Base-by-base conservation (phyloP, 2,113 vertebrate genomes). In the Festucalex cinctus region DNA sequence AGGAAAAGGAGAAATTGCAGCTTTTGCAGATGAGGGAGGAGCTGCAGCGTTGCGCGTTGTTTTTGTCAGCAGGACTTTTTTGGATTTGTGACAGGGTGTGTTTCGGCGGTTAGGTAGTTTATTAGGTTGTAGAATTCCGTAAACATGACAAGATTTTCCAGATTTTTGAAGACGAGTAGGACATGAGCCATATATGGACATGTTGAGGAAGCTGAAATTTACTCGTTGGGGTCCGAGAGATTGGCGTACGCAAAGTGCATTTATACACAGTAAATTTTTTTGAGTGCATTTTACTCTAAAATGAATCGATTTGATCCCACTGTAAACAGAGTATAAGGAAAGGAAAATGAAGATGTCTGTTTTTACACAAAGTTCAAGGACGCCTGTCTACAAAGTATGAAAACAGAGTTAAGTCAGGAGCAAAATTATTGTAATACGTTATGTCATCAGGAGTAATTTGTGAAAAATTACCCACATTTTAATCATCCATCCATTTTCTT, bases 1-100 rank as follows among this genome's bases (percentile, higher is more conserved):
- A 85, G 73, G 78, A 65, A 74, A 74, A 79, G 46, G 75, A 75
- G 75, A 83, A 82, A 77, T 44, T 69, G 53, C 53, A 73, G 74
- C 73, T 56, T 65, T 22, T 19, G 72, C 48, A 51, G 64, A 73
- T 17, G 51, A 73, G 54, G 28, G 54, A 63, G 70, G 32, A 63
- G 74, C 49, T 28, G 69, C 51, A 74, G 80, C 85, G 83, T 79
- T 82, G 70, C 70, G 70, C 70, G 74, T 73, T 78, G 58, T 65
- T 68, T 61, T 73, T 77, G 53, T 39, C 59, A n/a, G 35, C n/a
- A 22, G 16, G 20, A 36, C 17, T 32, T 59, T 59, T n/a, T 1
- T 6, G 19, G 24, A 56, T 12, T 26, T 54, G 12, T 39, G 19
- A 17, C 32, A 2, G 19, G 20, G 4, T 39, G 3, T 17, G 67